Base-by-base conservation (phyloP, 2,113 vertebrate species). In the Pionites leucogaster region DNA sequence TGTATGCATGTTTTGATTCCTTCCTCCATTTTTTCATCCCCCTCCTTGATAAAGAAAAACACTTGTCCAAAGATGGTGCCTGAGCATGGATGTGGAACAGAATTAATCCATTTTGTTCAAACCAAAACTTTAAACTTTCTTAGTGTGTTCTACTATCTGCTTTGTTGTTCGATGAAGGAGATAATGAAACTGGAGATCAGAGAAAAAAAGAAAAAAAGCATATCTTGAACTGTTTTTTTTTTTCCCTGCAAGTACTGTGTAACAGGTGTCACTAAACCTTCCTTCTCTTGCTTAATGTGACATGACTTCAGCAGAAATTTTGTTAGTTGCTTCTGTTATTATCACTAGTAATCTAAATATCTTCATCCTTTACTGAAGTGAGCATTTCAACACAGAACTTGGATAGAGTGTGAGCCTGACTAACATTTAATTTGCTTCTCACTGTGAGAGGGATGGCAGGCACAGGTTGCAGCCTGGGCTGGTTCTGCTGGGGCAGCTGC, bases 141-240 rank as follows among this genome's bases (percentile, higher is more conserved):
- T 29, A 37, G 6, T 60, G 24, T 86, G 35, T 67, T 93, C 39
- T 68, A 29, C 15, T 92, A 44, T 81, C 29, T 88, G 35, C 27
- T 92, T 78, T 88, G 47, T 17, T 86, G 69, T 29, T 71, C 90
- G 92, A 96, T 92, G 67, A 74, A 84, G 33, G 27, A 83, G 96
- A 96, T 96, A 93, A 68, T 75, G 60, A 88, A 82, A 78, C 6
- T 44, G 1, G 44, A 95, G 90, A 93, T 93, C 92, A 93, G 46
- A 90, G 33, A 50, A 80, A 71, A 86, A 68, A 80, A 82, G 14
- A 72, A 69, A 65, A 93, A 77, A 41, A 4, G 7, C 28, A 37
- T 82, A 39, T 93, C 71, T 90, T 67, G 19, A 80, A 86, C 22
- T 92, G 17, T 17, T 79, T 72, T 33, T 83, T 83, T 83, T 69